phyloP scores from a whole-genome alignment of 1,140 invertebrate species.

The Drosophila tsacasi region DNA sequence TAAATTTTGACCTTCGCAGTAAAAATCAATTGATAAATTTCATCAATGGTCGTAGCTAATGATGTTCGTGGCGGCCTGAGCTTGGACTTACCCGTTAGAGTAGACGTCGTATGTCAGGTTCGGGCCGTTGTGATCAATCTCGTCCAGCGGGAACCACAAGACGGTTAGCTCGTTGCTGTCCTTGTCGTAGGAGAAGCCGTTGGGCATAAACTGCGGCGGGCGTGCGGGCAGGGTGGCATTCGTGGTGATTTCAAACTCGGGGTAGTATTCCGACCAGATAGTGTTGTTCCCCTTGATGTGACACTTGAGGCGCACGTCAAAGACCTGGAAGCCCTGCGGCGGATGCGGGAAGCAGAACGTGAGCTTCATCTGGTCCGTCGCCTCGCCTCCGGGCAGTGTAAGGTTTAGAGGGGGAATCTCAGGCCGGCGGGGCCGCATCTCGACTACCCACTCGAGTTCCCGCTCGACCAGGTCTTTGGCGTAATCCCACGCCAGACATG shows the following conservation, averaged over 20 bases:
- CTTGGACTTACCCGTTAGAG: background rate
- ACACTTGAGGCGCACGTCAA: background rate
- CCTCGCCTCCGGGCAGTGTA: background rate
- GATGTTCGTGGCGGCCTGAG: too few relatives aligned
- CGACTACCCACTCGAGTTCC: conserved; percentile 9
- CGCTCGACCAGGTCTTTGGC: accelerated
- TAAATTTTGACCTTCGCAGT: too few relatives aligned
- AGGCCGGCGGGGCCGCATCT: background rate
- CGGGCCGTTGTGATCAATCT: conserved; percentile 29
- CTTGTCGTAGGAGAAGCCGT: conserved; percentile 18
- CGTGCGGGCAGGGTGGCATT: background rate
- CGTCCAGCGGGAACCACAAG: conserved; percentile 32
- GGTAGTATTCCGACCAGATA: conserved; percentile 5
- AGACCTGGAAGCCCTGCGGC: conserved; percentile 5
- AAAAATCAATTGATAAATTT: too few relatives aligned
- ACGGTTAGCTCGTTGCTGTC: conserved; percentile 4
- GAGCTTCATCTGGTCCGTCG: background rate
- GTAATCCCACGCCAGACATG: background rate
- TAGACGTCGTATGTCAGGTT: background rate
- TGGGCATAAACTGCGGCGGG: background rate
- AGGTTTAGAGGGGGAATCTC: too few relatives aligned
- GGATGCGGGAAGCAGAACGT: conserved; percentile 21
- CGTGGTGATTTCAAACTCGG: background rate
- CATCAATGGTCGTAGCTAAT: too few relatives aligned
- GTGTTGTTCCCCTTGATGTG: background rate